Evolutionary conservation across 2,888 invertebrate species (phyloP), one percentile per base, ranked within the genome.

Genomic region (Junonia oenone): DNA sequence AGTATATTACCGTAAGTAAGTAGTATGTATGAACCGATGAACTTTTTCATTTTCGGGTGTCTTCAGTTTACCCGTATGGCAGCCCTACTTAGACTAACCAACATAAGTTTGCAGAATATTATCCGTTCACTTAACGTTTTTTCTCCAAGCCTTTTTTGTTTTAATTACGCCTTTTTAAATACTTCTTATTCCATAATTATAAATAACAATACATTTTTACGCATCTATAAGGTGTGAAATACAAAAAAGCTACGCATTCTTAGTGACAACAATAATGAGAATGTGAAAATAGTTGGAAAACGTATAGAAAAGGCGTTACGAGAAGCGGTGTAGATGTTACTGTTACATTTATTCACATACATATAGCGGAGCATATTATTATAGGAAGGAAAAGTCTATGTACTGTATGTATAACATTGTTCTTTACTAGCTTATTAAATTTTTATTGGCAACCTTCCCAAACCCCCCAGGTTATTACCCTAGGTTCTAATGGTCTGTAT

Each of bases 281-380:
- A 50, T 50, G 45, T 45, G 55, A 55, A 54, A 53, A 55, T 49
- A n/a, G n/a, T n/a, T n/a, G 8, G 11, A 43, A 40, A 45, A 15
- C 33, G n/a, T 15, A 49, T 49, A 37, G 48, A 19, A 26, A 35
- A 49, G 13, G 6, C 22, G 26, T 35, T 48, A 33, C 33, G 4
- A 19, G 9, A 26, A 43, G 26, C 43, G 26, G n/a, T 43, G 26
- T 43, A 1, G 2, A 43, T 6, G 9, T 17, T 19, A 43, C 43
- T 26, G 43, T 43, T 43, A 43, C 6, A 13, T 26, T 26, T 43
- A n/a, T 35, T 14, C 35, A 13, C 15, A 37, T 6, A 6, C 6
- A 26, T 11, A 43, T 43, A 26, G 13, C 22, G 43, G 43, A 19
- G 14, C 40, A 40, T 19, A n/a, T 40, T 9, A 8, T 26, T 13